phyloP scores from a whole-genome alignment of 2,113 vertebrate species.

The Centropus unirufus region DNA sequence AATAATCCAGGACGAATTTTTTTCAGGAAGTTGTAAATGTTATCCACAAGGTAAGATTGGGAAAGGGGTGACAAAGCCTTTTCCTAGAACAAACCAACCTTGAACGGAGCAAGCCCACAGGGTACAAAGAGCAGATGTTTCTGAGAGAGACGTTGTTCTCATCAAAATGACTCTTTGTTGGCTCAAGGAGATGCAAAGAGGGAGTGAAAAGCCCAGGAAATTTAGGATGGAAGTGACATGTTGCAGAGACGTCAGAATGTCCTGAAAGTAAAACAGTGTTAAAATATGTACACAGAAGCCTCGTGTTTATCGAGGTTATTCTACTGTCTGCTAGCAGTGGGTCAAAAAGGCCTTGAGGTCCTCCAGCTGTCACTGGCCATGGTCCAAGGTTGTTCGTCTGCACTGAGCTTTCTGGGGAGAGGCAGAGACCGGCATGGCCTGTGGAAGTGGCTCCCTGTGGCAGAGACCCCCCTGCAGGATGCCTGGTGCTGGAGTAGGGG shows the following conservation, averaged over 20 bases:
- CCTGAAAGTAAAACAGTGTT: not conserved
- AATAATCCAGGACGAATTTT: not conserved
- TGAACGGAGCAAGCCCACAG: not conserved
- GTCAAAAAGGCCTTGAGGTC: constrained; percentile 6
- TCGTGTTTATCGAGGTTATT: not conserved
- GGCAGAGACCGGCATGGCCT: not conserved
- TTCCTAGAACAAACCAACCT: not conserved
- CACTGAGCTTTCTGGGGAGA: not conserved
- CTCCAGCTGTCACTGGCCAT: not conserved
- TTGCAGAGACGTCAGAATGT: not conserved
- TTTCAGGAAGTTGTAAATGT: not conserved
- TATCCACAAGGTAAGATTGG: not conserved
- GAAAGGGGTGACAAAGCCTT: not conserved
- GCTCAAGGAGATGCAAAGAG: not conserved
- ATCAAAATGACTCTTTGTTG: not conserved
- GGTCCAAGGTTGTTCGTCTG: not conserved
- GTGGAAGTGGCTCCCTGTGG: not conserved
- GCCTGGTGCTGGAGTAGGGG: not conserved
- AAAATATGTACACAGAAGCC: constrained; percentile 11
- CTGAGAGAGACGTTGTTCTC: not conserved
- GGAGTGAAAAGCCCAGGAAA: not conserved
- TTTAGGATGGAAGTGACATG: not conserved
- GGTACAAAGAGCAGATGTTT: not conserved
- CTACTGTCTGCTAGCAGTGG: not conserved
- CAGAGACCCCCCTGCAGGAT: fast-evolving